Evolutionary conservation across 2,113 vertebrate species (phyloP).

Genomic region (Mirza zaza): DNA sequence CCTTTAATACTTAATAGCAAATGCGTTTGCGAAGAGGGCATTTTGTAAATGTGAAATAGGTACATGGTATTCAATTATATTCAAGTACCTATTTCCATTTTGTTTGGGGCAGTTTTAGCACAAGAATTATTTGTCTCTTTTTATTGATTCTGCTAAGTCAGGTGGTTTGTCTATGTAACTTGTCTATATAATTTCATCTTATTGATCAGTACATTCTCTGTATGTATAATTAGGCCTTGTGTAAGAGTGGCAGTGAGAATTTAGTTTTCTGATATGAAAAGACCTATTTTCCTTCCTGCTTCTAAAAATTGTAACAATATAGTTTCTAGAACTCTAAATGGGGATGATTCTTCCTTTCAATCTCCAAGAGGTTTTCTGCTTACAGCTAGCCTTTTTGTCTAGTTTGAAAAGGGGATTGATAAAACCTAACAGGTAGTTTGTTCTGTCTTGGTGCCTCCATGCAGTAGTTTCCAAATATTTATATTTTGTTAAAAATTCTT

Average conservation of each 20-base stretch:
- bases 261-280: not conserved
- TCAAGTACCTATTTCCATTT: not conserved
- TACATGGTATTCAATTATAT: not conserved
- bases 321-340: not conserved
- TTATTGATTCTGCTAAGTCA: constrained; percentile 5
- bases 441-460: not conserved
- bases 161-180: not conserved
- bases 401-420: not conserved
- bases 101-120: constrained; percentile 4
- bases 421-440: not conserved
- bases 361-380: not conserved
- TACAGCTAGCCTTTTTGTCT: not conserved
- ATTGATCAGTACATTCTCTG: not conserved
- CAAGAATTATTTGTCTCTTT: not conserved
- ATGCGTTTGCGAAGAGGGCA: not conserved
- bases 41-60: not conserved
- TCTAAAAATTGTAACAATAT: not conserved
- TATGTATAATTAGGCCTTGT: not conserved
- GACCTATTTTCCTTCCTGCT: not conserved
- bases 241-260: not conserved
- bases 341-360: not conserved
- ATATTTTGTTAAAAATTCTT: not conserved
- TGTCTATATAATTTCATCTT: not conserved
- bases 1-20: not conserved
- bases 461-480: not conserved